Base-by-base conservation (phyloP, 2,797 vertebrate genomes). In the Taenioides sp. region DNA sequence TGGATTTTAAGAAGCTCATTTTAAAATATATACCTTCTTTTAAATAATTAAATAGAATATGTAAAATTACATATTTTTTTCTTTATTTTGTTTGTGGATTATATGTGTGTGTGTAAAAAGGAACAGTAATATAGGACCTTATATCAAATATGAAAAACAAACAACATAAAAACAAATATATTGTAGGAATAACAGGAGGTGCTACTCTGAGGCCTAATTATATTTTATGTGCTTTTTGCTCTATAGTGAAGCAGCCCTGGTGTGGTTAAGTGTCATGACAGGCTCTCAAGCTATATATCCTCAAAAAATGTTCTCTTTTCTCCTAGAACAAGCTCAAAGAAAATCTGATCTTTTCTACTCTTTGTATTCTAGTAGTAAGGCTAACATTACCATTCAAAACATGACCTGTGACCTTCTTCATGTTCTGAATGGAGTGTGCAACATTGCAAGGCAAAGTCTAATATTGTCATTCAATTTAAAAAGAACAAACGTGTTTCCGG, bases 171-270 rank as follows among this genome's bases (percentile, higher is more conserved):
- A 14, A 14, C 5, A 58, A 17, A 58, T 27, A 47, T 47, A 47
- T 14, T 82, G 78, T 71, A 69, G 25, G 71, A 86, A 87, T 87
- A 88, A 87, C 90, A 86, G 84, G 12, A 23, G 22, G 59, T 0
- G 70, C 80, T 85, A 82, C 84, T 80, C 31, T 78, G 82, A 84
- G 76, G 74, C 34, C 72, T 90, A 83, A 91, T 87, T 86, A 87
- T 84, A 66, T 83, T 88, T 82, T 84, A 84, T 83, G 80, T 67
- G 52, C 86, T 86, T 88, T 82, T 88, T 80, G 73, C 69, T 71
- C 78, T 77, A 65, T 16, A 47, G 43, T 47, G 14, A 47, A 80
- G 80, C 74, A 52, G 63, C 73, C 74, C 76, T 84, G 86, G 69
- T 66, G 50, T n/a, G 72, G 65, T 72, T 86, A 80, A 84, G 60